phyloP scores from a whole-genome alignment of 2,113 vertebrate species.

The Crotalus tigris region DNA sequence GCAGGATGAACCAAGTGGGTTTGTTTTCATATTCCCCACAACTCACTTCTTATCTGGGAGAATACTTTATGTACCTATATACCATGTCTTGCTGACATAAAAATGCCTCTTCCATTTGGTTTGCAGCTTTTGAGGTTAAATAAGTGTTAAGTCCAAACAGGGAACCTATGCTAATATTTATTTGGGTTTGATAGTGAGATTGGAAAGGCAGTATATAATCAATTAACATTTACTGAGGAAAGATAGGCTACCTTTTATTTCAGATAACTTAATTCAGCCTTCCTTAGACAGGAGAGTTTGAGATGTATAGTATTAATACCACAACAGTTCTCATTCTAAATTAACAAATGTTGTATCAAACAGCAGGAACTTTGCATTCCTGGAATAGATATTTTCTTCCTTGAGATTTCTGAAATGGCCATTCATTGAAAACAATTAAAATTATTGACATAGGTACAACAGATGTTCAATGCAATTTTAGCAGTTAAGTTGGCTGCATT shows the following conservation, averaged over 20 bases:
- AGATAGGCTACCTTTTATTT: not conserved
- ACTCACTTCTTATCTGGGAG: not conserved
- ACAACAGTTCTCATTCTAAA: not conserved
- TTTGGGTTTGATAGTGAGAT: not conserved
- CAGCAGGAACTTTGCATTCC: not conserved
- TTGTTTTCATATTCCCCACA: not conserved
- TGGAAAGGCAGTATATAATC: not conserved
- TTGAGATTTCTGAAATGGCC: not conserved
- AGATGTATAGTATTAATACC: not conserved
- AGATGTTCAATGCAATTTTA: not conserved
- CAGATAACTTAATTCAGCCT: not conserved
- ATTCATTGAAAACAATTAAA: not conserved
- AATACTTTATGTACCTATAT: slow-evolving; percentile 4
- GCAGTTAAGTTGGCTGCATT: not conserved
- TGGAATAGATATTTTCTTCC: not conserved
- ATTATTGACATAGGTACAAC: not conserved
- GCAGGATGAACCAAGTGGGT: slow-evolving; percentile 25
- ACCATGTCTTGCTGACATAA: not conserved
- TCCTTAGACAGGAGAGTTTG: not conserved
- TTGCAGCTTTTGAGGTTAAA: not conserved
- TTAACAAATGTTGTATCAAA: not conserved
- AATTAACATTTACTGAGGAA: not conserved
- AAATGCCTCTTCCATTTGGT: not conserved
- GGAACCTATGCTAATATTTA: not conserved
- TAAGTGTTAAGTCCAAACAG: not conserved